Percentiles rank a stretch among this genome's conserved stretches.
Evolutionary conservation across 2,113 vertebrate species (phyloP).

Genomic region (Tragelaphus scriptus): DNA sequence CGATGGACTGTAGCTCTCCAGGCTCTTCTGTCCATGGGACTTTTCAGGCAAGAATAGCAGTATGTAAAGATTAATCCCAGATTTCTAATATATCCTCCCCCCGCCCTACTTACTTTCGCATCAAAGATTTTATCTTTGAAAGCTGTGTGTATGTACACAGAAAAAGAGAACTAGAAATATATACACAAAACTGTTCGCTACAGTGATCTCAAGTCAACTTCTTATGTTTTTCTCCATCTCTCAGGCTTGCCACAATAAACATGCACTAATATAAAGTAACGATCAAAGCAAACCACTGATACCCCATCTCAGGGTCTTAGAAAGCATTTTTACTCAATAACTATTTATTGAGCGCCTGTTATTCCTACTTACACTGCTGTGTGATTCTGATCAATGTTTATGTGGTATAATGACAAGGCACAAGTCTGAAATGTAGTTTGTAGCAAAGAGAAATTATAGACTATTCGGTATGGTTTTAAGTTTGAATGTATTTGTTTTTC

Average conservation of each 20-base stretch:
- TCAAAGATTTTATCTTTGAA: neutral
- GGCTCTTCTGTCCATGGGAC: neutral
- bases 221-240: neutral
- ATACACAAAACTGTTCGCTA: neutral
- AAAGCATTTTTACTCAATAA: neutral
- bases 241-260: neutral
- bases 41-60: neutral
- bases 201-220: neutral
- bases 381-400: neutral
- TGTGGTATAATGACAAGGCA: neutral
- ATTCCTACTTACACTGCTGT: neutral
- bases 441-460: conserved; percentile 23
- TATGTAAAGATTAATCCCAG: neutral
- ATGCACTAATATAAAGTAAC: neutral
- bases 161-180: neutral
- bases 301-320: neutral
- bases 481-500: neutral
- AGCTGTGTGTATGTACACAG: neutral
- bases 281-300: neutral
- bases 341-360: neutral
- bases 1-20: neutral
- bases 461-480: neutral
- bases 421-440: neutral
- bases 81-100: neutral
- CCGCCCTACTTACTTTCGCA: neutral